Percentiles rank a stretch among this genome's conserved stretches.
Conservation (phyloP, 2,113 vertebrate genomes). For the Conger conger region DNA sequence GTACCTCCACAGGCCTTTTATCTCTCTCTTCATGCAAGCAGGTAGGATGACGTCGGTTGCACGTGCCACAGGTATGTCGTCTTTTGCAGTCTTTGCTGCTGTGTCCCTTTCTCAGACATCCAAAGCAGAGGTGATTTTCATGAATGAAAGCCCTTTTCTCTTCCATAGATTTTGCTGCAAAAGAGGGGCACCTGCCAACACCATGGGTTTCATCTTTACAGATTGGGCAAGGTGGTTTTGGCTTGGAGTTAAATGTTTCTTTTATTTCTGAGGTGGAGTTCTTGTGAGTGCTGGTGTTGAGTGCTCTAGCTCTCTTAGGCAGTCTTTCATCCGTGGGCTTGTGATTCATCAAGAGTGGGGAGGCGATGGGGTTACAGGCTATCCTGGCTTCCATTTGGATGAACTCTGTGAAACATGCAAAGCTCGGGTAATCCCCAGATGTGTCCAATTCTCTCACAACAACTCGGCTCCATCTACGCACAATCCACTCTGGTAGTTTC, state of each 20-base stretch:
- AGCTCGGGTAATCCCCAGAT: slow-evolving; percentile 19
- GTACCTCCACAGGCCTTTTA: no score
- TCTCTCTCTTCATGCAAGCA: slow-evolving; percentile 33
- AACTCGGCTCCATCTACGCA: slow-evolving; percentile 3
- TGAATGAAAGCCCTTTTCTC: slow-evolving; percentile 30
- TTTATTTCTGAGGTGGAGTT: not conserved
- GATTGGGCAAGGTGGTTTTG: slow-evolving; percentile 24
- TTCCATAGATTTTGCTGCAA: slow-evolving; percentile 20
- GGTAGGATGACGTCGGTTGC: slow-evolving; percentile 19
- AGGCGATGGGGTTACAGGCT: slow-evolving; percentile 6
- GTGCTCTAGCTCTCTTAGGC: slow-evolving; percentile 21
- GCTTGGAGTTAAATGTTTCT: not conserved
- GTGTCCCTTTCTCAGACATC: slow-evolving; percentile 33
- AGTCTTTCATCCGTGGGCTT: slow-evolving; percentile 21
- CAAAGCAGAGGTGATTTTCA: slow-evolving; percentile 34
- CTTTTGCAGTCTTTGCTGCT: slow-evolving; percentile 35
- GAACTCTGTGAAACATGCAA: slow-evolving; percentile 26
- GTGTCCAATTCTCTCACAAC: slow-evolving; percentile 13
- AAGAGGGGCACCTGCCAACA: slow-evolving; percentile 24
- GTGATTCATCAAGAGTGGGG: slow-evolving; percentile 11
- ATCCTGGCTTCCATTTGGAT: slow-evolving; percentile 21
- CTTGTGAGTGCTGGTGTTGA: slow-evolving; percentile 19
- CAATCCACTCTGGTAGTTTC: slow-evolving; percentile 23
- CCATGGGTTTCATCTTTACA: slow-evolving; percentile 31
- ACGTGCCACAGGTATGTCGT: slow-evolving; percentile 24